Evolutionary conservation across 1,140 invertebrate genomes (phyloP).

Genomic region (Calephelis virginiensis): DNA sequence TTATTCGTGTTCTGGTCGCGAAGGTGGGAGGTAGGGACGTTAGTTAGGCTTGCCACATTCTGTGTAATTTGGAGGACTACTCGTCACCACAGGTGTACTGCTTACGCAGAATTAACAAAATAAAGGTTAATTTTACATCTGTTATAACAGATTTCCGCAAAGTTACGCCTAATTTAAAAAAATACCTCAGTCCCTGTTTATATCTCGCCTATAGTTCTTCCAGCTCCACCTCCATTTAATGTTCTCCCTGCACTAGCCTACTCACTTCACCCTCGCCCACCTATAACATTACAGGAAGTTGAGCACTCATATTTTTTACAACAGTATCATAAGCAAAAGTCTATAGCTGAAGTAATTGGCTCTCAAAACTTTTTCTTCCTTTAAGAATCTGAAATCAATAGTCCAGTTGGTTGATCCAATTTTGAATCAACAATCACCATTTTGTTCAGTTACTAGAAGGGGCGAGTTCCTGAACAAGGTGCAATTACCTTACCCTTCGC

Average conservation of each 20-base stretch:
- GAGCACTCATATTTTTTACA: slow-evolving; percentile 80
- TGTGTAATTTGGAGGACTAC: too few relatives aligned
- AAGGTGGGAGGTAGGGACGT: too few relatives aligned
- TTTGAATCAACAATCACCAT: slow-evolving; percentile 83
- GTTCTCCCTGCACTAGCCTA: slow-evolving; percentile 70
- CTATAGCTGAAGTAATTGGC: slow-evolving; percentile 85
- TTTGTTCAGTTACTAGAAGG: slow-evolving; percentile 72
- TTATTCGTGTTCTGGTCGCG: too few relatives aligned
- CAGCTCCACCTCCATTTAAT: slow-evolving; percentile 54
- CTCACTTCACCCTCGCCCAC: slow-evolving; percentile 65
- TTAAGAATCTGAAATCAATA: slow-evolving; percentile 87
- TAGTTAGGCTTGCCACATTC: too few relatives aligned
- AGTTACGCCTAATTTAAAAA: too few relatives aligned
- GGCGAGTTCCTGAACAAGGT: slow-evolving; percentile 48
- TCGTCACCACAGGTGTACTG: too few relatives aligned
- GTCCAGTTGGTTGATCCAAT: slow-evolving; percentile 79
- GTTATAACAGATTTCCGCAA: too few relatives aligned
- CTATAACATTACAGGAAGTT: slow-evolving; percentile 79
- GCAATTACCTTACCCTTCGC: slow-evolving; percentile 53
- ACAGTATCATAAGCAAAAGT: slow-evolving; percentile 80
- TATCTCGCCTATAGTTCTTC: slow-evolving; percentile 42
- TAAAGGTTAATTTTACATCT: too few relatives aligned
- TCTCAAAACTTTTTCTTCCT: slow-evolving; percentile 87
- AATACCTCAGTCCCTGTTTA: slow-evolving; percentile 37
- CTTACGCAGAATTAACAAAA: too few relatives aligned